Percentiles rank a stretch among this genome's conserved stretches.
phyloP scores from a whole-genome alignment of 2,888 invertebrate genomes.

The Hipparchia semele region DNA sequence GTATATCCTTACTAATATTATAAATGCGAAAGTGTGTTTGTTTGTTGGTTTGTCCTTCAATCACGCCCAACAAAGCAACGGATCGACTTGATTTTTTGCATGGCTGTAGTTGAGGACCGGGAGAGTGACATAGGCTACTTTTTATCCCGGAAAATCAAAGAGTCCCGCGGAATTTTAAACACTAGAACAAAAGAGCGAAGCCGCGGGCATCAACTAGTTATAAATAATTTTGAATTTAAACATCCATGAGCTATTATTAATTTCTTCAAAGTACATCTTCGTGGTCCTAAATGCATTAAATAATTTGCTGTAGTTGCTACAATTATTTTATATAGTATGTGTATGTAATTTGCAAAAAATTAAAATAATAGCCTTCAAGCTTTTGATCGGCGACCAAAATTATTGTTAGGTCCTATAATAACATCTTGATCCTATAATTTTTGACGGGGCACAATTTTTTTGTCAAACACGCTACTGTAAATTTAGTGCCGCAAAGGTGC shows the following conservation, averaged over 20 bases:
- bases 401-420: constrained; percentile 53
- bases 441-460: constrained; percentile 42
- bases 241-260: not conserved
- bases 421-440: constrained; percentile 49
- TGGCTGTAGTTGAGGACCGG: no score
- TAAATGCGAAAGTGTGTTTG: no score
- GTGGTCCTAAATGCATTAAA: not conserved
- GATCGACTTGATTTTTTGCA: no score
- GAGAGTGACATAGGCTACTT: no score
- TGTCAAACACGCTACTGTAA: constrained; percentile 36
- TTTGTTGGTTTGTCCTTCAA: no score
- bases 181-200: no score
- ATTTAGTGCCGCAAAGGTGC: constrained; percentile 39
- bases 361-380: not conserved
- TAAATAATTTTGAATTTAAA: no score
- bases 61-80: no score
- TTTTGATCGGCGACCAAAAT: constrained; percentile 1
- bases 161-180: no score
- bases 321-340: not conserved
- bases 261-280: not conserved
- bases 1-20: no score
- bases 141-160: no score
- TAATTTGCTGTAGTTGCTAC: not conserved
- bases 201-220: no score
- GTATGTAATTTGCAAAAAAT: constrained; percentile 1